phyloP scores from a whole-genome alignment of 2,797 vertebrate genomes.

The Lepilemur ruficaudatus region DNA sequence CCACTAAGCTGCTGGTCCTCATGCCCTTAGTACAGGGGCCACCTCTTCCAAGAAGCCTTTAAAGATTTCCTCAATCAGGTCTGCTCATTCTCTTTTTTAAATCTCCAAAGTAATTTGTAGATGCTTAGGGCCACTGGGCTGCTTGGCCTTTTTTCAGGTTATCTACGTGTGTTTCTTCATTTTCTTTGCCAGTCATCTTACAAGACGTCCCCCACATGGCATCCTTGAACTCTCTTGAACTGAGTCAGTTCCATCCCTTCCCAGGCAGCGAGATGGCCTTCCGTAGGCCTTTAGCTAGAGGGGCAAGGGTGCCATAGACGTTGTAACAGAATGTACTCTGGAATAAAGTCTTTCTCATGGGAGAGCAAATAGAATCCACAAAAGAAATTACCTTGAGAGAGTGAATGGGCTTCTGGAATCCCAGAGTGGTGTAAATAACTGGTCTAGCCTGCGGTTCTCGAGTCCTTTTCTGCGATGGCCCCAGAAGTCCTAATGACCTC shows the following conservation, averaged over 20 bases:
- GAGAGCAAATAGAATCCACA: background rate
- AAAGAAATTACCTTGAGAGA: background rate
- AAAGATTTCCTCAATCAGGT: no score
- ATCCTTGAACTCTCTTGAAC: background rate
- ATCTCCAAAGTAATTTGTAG: background rate
- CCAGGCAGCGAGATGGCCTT: background rate
- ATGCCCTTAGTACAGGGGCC: accelerated
- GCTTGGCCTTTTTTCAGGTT: background rate
- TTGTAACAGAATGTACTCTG: background rate
- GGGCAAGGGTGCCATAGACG: background rate
- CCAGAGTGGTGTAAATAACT: background rate
- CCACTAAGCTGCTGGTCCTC: no score
- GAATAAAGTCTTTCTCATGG: background rate
- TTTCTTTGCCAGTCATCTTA: background rate
- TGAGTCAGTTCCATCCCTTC: background rate
- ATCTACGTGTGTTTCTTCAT: accelerated
- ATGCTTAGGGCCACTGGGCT: background rate
- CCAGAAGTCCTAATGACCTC: background rate
- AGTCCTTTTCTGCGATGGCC: background rate
- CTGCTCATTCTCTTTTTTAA: background rate
- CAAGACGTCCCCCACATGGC: accelerated
- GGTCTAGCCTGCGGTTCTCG: accelerated
- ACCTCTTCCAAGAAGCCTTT: no score
- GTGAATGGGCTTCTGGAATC: background rate
- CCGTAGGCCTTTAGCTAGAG: no score